Evolutionary conservation across 2,113 vertebrate genomes (phyloP), one percentile per base, ranked within the genome.

Genomic region (Acrocephalus kingi): DNA sequence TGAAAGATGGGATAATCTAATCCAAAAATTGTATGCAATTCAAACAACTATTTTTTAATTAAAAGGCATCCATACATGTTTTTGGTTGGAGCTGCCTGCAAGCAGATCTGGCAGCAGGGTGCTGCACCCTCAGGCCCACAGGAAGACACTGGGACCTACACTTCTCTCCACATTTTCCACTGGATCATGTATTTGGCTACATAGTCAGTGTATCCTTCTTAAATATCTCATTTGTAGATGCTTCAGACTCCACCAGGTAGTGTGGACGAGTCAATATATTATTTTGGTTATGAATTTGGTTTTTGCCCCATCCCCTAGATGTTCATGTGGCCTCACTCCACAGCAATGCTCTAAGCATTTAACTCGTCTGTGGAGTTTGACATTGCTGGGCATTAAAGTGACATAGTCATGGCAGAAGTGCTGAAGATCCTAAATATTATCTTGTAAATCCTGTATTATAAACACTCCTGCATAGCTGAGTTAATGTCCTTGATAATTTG

Each of bases 311-410:
- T 51, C 17, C 35, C 45, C 27, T 39, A 39, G 54, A 30, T 0
- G 2, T 78, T 63, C 2, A 1, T 13, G 17, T 56, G 39, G 13
- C 45, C 52, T 48, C 24, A 31, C 12, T 61, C 33, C 51, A 58
- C 18, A 74, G 51, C 8, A 3, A 6, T 12, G 14, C 25, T 88
- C n/a, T 21, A 54, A 83, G 27, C 7, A 33, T 33, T 71, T 58
- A 2, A 20, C 31, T 76, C 0, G 0, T 78, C n/a, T 27, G 23
- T 2, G 0, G 11, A 30, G 9, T 82, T 54, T 87, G 71, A 76
- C 19, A 14, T 12, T 79, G 22, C 27, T 79, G 45, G 17, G 15
- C 63, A 30, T 43, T 66, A 79, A 72, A 79, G 84, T 37, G 41
- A 22, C 19, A 30, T 7, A 71, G n/a, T 43, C 30, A 41, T 30